A percentile compares a stretch with the other conserved stretches of the same genome.
Evolutionary conservation across 2,797 vertebrate species (phyloP).

Genomic region (Ctenopoma multispine): DNA sequence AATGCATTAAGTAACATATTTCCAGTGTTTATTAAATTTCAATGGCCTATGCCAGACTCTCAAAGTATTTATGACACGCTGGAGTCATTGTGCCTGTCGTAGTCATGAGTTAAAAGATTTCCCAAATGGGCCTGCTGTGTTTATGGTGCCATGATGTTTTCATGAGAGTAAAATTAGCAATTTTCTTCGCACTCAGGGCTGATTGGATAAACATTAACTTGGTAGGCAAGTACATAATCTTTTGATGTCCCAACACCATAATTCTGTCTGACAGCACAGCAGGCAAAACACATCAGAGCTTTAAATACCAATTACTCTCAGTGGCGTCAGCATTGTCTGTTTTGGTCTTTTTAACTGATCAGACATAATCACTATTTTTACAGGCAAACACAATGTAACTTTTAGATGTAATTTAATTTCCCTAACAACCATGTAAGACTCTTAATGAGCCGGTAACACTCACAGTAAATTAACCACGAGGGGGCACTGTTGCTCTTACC

Average conservation of each 20-base stretch:
- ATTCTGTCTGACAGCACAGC: conserved; percentile 42
- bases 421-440: not conserved
- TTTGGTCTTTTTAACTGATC: conserved; percentile 28
- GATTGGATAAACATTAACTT: conserved; percentile 59
- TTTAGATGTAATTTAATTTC: conserved; percentile 17
- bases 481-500: conserved; percentile 73
- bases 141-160: conserved; percentile 33
- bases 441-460: not conserved
- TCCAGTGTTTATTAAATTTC: not conserved
- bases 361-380: conserved; percentile 40
- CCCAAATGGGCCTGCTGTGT: conserved; percentile 13
- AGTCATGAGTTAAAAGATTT: conserved; percentile 8
- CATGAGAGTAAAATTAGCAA: conserved; percentile 12
- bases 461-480: conserved; percentile 53
- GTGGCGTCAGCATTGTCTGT: conserved; percentile 14
- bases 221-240: conserved; percentile 28
- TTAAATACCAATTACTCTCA: conserved; percentile 30
- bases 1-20: not conserved
- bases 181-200: conserved; percentile 33
- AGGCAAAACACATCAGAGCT: conserved; percentile 25
- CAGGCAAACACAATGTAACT: conserved; percentile 15
- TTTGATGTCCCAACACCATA: conserved; percentile 30
- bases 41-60: not conserved
- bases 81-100: not conserved
- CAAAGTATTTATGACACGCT: not conserved